Conservation (phyloP, 92 coral and sea anemone species). For the Chrysogorgia sp. region DNA sequence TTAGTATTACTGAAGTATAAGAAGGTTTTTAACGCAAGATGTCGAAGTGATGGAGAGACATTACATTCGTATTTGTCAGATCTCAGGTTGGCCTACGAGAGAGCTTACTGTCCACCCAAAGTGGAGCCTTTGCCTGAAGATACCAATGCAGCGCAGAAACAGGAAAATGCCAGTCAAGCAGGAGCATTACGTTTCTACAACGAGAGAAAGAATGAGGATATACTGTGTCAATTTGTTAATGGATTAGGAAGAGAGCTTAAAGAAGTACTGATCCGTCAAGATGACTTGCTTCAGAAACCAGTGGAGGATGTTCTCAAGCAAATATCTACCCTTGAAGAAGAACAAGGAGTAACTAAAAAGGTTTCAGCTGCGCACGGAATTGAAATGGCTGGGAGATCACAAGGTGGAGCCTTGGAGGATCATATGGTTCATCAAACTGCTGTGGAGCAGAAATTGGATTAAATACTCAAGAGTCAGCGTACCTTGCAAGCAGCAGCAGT, state of each 20-base stretch:
- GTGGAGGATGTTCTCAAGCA: slow-evolving; percentile 47
- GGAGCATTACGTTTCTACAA: slow-evolving; percentile 56
- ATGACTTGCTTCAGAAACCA: slow-evolving; percentile 40
- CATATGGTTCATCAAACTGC: not conserved
- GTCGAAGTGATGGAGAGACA: slow-evolving; percentile 52
- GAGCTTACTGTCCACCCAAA: slow-evolving; percentile 59
- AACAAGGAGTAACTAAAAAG: slow-evolving; percentile 33
- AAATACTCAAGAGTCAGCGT: slow-evolving; percentile 34
- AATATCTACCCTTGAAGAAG: slow-evolving; percentile 55
- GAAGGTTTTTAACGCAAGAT: slow-evolving; percentile 39
- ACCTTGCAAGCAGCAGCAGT: slow-evolving; percentile 56
- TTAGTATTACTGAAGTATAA: slow-evolving; percentile 62
- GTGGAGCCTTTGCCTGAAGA: slow-evolving; percentile 50
- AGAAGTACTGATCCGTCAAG: slow-evolving; percentile 56
- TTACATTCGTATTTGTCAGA: slow-evolving; percentile 61
- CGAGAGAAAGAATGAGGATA: slow-evolving; percentile 50
- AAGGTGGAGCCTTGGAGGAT: not conserved
- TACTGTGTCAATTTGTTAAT: slow-evolving; percentile 56
- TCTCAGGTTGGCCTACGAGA: slow-evolving; percentile 50
- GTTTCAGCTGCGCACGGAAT: slow-evolving; percentile 27
- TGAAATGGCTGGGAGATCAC: slow-evolving; percentile 13
- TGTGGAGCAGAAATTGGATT: slow-evolving; percentile 50
- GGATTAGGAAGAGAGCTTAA: slow-evolving; percentile 53
- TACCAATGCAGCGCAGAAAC: slow-evolving; percentile 45
- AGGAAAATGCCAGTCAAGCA: slow-evolving; percentile 44